Evolutionary conservation across 2,888 invertebrate genomes (phyloP), one percentile per base, ranked within the genome.

Genomic region (Meta bourneti): DNA sequence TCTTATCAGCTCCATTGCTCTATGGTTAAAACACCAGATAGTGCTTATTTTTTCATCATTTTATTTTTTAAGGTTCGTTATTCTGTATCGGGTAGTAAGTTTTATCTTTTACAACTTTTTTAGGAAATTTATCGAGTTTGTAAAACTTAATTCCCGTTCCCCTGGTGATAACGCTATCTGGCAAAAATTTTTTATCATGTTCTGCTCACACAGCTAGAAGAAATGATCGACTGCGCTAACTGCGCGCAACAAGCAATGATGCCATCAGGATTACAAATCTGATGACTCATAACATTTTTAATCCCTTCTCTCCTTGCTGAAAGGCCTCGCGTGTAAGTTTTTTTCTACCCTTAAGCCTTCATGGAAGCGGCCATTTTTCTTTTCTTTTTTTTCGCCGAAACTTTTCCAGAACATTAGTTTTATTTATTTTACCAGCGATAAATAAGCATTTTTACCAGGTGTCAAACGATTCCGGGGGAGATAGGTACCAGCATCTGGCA

Each of bases 331-430:
- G 34, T 34, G 34, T 34, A 34, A 4, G 34, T 87, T 79, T 77
- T 85, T 78, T 71, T 70, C 34, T 5, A n/a, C 74, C 52, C 71
- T 52, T 51, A 19, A 52, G 34, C 79, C 79, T 72, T 79, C 79
- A 79, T 87, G 72, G 79, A 78, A 51, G 34, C 16, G 16, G 54
- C 11, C 20, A 80, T 87, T 79, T 34, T 61, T 71, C 71, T 86
- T 81, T 88, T 81, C 52, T 88, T 48, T 79, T 71, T 87, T 78
- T 20, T 49, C 52, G 13, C 71, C 71, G 7, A 77, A 74, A 87
- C 78, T 81, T 81, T 88, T 88, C 88, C 81, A 81, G 70, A 81
- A 81, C 88, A 88, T 88, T 88, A 88, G 74, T 88, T 88, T 88
- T 88, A 88, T 88, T 88, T 88, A 88, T 88, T 88, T 87, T 69